Base-by-base conservation (phyloP, 2,113 vertebrate species). In the Casuarius casuarius region DNA sequence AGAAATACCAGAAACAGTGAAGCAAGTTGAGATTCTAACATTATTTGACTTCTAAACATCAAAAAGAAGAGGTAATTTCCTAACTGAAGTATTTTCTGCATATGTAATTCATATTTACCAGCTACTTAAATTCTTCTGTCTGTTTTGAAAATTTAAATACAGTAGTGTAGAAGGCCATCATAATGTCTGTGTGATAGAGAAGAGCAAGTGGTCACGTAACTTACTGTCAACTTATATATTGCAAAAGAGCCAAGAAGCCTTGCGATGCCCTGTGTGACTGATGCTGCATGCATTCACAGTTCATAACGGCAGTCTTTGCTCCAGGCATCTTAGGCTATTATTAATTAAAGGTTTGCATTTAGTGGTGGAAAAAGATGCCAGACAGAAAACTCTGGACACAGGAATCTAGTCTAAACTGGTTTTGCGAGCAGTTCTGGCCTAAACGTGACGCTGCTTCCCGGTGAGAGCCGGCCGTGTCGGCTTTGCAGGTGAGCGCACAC, bases 381-480 rank as follows among this genome's bases (percentile, higher is more conserved):
- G n/a, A 18, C 71, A 75, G 79, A 71, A 75, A 85, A 44, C 0
- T 0, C n/a, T 13, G 58, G 67, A 22, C 2, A 3, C 0, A 0
- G 63, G 81, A 72, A 70, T 70, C 42, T 72, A 14, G 42, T 46
- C 38, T 56, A 9, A 49, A 71, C 67, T 12, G 35, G 42, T 58
- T 83, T 46, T 44, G 40, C 25, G 38, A 80, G 65, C 62, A 76
- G 35, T 12, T 40, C 58, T 79, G 94, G 63, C 44, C 77, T 19
- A 10, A 54, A 46, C 0, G 1, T 33, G 70, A 12, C 1, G 2
- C 4, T 3, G 73, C 19, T 73, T 33, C 54, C 35, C 0, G 0
- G 56, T 15, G 26, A 74, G 49, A 78, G 22, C 33, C 79, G 76
- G 48, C 35, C 58, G 31, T 42, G 19, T 7, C 22, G 58, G 65